Evolutionary conservation across 1,140 invertebrate genomes (phyloP).

Genomic region (Xylocopa sonorina): DNA sequence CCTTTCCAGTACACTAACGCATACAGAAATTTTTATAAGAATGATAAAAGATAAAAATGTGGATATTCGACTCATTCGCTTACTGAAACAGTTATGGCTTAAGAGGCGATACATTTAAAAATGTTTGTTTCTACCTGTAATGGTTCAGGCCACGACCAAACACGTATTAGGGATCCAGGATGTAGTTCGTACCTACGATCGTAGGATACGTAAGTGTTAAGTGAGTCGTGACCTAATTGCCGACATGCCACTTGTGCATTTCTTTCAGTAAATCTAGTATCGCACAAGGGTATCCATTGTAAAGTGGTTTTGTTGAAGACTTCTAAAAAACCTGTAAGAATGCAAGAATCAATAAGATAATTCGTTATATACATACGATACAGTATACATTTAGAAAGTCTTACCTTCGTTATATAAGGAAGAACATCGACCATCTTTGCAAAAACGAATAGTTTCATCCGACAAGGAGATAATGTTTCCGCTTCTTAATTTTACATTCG

Average conservation of each 20-base stretch:
- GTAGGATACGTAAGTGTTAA: slow-evolving; percentile 93
- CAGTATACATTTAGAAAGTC: background rate
- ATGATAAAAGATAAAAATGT: too few species aligned
- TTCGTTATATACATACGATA: too few species aligned
- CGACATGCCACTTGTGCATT: slow-evolving; percentile 98
- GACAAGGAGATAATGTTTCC: slow-evolving; percentile 46
- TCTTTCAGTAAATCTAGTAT: slow-evolving; percentile 95
- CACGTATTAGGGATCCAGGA: slow-evolving; percentile 90
- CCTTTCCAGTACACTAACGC: slow-evolving; percentile 90
- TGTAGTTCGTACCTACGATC: slow-evolving; percentile 92
- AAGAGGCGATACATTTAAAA: background rate
- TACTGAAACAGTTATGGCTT: too few species aligned
- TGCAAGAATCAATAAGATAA: too few species aligned
- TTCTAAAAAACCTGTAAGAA: slow-evolving; percentile 89
- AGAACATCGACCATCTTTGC: slow-evolving; percentile 88
- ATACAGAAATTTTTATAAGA: background rate
- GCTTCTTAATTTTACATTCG: slow-evolving; percentile 39
- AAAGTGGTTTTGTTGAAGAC: slow-evolving; percentile 96
- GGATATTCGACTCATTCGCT: too few species aligned
- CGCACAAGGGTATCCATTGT: slow-evolving; percentile 98
- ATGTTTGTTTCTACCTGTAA: slow-evolving; percentile 84
- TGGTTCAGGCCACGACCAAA: slow-evolving; percentile 98
- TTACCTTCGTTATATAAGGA: slow-evolving; percentile 85
- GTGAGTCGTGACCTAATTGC: slow-evolving; percentile 94
- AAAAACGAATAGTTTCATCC: slow-evolving; percentile 86